Percentiles rank a stretch among this genome's conserved stretches.
Evolutionary conservation across 1,140 invertebrate species (phyloP).

Genomic region (Platorchestia sp.): DNA sequence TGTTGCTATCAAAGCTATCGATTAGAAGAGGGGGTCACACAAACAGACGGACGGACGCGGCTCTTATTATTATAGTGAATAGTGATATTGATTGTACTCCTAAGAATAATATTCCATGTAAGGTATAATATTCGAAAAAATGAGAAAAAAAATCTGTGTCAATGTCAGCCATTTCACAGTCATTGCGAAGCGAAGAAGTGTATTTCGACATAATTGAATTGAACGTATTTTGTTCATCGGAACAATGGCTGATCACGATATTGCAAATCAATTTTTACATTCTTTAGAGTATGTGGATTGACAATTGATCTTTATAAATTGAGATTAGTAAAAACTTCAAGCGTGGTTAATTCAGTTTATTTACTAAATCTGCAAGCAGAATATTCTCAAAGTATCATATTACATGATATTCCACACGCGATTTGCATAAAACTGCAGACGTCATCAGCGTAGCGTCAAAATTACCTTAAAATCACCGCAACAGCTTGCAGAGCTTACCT

Average conservation of each 20-base stretch:
- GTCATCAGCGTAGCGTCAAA: neutral
- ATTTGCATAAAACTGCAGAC: neutral
- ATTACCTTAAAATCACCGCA: neutral
- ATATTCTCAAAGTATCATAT: neutral
- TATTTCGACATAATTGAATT: neutral
- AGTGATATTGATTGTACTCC: too few relatives aligned
- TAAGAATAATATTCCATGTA: too few relatives aligned
- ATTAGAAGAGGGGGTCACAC: too few relatives aligned
- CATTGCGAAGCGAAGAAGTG: too few relatives aligned
- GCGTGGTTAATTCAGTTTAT: neutral
- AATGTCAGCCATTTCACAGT: too few relatives aligned
- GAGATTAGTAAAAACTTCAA: neutral
- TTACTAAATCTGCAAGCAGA: neutral
- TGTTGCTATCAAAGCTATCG: too few relatives aligned
- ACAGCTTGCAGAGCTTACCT: neutral
- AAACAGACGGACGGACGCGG: too few relatives aligned
- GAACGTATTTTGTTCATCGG: neutral
- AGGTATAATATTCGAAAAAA: too few relatives aligned
- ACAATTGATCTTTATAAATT: neutral
- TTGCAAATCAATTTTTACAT: too few relatives aligned
- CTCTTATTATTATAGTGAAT: too few relatives aligned
- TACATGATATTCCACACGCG: neutral
- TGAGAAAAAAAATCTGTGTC: too few relatives aligned
- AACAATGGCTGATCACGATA: neutral
- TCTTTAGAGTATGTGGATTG: too few relatives aligned